Percentiles rank a stretch among this genome's conserved stretches.
Conservation (phyloP, 2,888 invertebrate genomes). For the Tenthredo notha region DNA sequence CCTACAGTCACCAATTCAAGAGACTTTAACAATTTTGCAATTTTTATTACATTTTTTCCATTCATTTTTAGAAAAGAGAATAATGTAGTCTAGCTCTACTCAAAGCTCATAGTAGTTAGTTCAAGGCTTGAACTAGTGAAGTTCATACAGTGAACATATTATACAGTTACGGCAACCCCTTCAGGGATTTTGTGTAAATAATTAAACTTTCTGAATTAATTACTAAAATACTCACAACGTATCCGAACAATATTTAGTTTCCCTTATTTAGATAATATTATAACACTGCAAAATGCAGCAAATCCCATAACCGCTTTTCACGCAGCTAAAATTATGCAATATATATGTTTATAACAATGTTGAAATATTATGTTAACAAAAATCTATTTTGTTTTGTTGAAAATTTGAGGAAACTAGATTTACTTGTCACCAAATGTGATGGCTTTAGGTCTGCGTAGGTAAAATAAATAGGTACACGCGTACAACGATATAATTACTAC, state of each 20-base stretch:
- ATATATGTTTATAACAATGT: background rate
- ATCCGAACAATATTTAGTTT: background rate
- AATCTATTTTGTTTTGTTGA: background rate
- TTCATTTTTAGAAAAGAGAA: background rate
- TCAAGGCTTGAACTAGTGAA: background rate
- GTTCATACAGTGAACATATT: conserved; percentile 3
- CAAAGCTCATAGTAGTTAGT: background rate
- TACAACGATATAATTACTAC: background rate
- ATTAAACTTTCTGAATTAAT: conserved; percentile 23
- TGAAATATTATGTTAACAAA: too few species aligned
- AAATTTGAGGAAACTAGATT: background rate
- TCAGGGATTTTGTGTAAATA: background rate
- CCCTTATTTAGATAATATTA: background rate
- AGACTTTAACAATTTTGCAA: conserved; percentile 17
- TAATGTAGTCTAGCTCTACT: background rate
- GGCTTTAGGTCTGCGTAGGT: background rate
- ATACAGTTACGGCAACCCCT: background rate
- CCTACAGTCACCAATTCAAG: background rate
- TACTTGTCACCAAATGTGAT: background rate
- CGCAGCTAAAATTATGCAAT: background rate
- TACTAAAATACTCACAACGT: background rate
- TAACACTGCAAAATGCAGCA: background rate
- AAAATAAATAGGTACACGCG: background rate
- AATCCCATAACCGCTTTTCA: background rate
- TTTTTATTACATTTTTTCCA: background rate